phyloP scores from a whole-genome alignment of 2,113 vertebrate species.

The Lophius piscatorius region DNA sequence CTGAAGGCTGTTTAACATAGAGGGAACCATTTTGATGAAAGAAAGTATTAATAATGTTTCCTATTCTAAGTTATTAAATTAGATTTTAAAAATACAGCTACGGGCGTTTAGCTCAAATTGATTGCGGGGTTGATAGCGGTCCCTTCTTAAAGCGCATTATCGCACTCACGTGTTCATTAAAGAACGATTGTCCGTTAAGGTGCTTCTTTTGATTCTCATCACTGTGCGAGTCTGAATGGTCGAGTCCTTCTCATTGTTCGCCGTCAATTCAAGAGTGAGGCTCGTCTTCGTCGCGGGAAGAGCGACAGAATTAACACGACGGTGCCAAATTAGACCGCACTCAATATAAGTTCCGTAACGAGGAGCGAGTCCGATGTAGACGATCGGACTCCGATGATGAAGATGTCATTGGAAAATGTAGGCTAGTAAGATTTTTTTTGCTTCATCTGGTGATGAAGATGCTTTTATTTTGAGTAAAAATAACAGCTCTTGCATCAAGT shows the following conservation, averaged over 20 bases:
- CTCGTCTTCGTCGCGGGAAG: conserved; percentile 77
- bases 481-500: too few species aligned
- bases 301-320: conserved; percentile 53
- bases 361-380: conserved; percentile 49
- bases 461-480: too few species aligned
- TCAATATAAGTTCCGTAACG: conserved; percentile 66
- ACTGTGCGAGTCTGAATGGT: conserved; percentile 73
- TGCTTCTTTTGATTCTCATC: conserved; percentile 81
- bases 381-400: conserved; percentile 27
- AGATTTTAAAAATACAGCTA: conserved; percentile 99
- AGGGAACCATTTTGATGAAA: conserved; percentile 96
- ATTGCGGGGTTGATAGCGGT: conserved; percentile 95
- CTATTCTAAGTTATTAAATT: conserved; percentile 99
- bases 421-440: too few species aligned
- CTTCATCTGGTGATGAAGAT: too few species aligned
- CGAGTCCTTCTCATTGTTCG: conserved; percentile 63
- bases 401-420: too few species aligned
- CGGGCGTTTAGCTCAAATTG: conserved; percentile 96
- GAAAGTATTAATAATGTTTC: conserved; percentile 99
- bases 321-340: conserved; percentile 73
- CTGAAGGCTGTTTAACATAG: conserved; percentile 99
- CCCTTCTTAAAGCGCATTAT: conserved; percentile 87
- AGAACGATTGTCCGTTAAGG: conserved; percentile 76
- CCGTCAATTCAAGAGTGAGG: conserved; percentile 71
- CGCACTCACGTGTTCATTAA: conserved; percentile 76